Evolutionary conservation across 2,113 vertebrate genomes (phyloP).

Genomic region (Gallinago media): DNA sequence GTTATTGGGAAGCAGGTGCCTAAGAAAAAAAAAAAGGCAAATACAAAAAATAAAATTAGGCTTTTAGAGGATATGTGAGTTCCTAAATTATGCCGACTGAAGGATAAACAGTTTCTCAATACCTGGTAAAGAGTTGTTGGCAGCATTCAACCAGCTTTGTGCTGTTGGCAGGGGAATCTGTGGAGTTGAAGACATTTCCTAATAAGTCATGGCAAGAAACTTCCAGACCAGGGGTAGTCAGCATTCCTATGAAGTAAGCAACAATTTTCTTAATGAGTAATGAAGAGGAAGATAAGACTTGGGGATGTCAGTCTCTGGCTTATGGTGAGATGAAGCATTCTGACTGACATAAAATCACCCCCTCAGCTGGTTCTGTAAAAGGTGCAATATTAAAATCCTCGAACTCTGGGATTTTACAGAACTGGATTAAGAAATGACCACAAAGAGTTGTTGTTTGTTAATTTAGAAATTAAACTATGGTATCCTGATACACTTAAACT

Average conservation of each 20-base stretch:
- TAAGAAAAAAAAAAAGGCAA: background rate
- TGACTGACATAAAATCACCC: background rate
- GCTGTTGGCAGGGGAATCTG: conserved; percentile 53
- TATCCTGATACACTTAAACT: background rate
- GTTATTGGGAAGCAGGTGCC: background rate
- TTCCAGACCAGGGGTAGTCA: conserved; percentile 69
- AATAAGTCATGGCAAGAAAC: conserved; percentile 74
- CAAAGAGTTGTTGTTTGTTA: background rate
- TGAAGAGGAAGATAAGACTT: background rate
- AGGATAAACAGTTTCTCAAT: background rate
- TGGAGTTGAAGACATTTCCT: conserved; percentile 64
- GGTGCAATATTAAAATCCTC: background rate
- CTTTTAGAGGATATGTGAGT: background rate
- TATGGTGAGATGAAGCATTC: background rate
- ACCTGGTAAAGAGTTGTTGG: conserved; percentile 80
- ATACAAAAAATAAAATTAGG: background rate
- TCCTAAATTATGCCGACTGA: background rate
- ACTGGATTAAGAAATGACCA: background rate
- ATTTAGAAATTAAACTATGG: background rate
- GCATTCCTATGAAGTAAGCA: conserved; percentile 77
- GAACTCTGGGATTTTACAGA: background rate
- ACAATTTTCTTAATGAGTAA: background rate
- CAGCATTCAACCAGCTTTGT: conserved; percentile 80
- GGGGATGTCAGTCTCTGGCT: background rate
- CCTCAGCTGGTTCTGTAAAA: background rate